Percentiles rank a stretch among this genome's conserved stretches.
Evolutionary conservation across 1,140 invertebrate genomes (phyloP).

Genomic region (Hyles vespertilio): DNA sequence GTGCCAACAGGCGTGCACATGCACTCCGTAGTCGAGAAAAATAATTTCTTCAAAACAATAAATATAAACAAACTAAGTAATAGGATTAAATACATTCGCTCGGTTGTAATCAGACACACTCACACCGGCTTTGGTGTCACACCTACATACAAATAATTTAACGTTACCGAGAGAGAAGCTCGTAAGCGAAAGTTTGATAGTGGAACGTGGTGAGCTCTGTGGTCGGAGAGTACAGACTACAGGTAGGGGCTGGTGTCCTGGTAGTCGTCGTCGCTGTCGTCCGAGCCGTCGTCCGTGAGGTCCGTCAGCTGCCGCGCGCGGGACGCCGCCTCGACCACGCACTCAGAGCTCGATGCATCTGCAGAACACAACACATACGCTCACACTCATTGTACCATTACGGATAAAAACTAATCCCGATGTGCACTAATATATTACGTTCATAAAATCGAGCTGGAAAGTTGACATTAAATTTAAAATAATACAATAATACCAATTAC

Average conservation of each 20-base stretch:
- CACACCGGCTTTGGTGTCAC: slow-evolving; percentile 28
- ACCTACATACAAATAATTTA: slow-evolving; percentile 45
- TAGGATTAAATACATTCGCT: slow-evolving; percentile 71
- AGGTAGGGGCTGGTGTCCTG: slow-evolving; percentile 67
- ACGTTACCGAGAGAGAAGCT: slow-evolving; percentile 11
- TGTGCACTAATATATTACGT: too few relatives aligned
- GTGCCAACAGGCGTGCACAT: slow-evolving; percentile 51
- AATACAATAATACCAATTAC: too few relatives aligned
- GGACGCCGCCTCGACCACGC: slow-evolving; percentile 52
- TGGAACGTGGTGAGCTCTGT: too few relatives aligned
- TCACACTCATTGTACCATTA: background rate
- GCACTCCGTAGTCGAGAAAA: slow-evolving; percentile 40
- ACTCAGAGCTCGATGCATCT: slow-evolving; percentile 70
- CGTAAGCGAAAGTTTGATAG: too few relatives aligned
- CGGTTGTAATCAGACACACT: slow-evolving; percentile 47
- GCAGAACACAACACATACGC: slow-evolving; percentile 13
- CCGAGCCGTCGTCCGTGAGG: slow-evolving; percentile 65
- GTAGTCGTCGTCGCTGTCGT: slow-evolving; percentile 64
- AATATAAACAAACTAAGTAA: slow-evolving; percentile 52
- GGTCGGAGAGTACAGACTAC: slow-evolving; percentile 26
- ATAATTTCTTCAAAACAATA: slow-evolving; percentile 54
- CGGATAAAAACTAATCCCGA: too few relatives aligned
- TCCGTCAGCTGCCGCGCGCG: slow-evolving; percentile 63
- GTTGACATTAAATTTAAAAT: too few relatives aligned
- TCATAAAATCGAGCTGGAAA: too few relatives aligned